These are phyloP conservation scores for Bombyx huttoni DNA, from an alignment of 2,888 invertebrate genomes.

Conservation along the genomic window DNA sequence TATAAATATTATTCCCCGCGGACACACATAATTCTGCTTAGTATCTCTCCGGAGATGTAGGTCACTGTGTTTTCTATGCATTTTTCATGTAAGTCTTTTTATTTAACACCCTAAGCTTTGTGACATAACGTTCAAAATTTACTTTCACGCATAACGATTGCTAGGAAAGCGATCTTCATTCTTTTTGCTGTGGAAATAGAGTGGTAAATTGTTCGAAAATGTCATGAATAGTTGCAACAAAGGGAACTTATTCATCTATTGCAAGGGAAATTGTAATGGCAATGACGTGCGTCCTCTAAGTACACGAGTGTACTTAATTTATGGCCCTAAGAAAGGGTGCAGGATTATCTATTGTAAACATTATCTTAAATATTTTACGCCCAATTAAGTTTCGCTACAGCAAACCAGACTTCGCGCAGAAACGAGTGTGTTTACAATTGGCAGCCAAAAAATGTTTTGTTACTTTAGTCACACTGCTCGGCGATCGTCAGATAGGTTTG, in stretches of 20 bases:
- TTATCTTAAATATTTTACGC: constrained; percentile 61
- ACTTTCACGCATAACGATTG: neutral
- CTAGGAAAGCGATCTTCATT: constrained; percentile 16
- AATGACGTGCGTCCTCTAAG: constrained; percentile 45
- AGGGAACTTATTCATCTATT: constrained; percentile 44
- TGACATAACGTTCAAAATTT: neutral
- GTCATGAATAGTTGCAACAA: constrained; percentile 14
- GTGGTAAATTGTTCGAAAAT: constrained; percentile 2
- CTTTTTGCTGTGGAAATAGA: constrained; percentile 20
- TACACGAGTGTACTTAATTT: constrained; percentile 54
- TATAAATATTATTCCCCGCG: constrained; percentile 65
- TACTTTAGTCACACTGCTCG: too few species aligned
- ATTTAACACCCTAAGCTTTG: neutral
- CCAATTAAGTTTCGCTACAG: constrained; percentile 49
- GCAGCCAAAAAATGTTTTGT: too few species aligned
- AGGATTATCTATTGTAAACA: constrained; percentile 55
- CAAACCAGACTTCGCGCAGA: too few species aligned
- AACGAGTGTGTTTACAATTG: too few species aligned
- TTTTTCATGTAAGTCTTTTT: neutral
- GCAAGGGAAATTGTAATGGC: constrained; percentile 53
- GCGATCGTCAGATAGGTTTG: too few species aligned
- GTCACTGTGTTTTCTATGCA: constrained; percentile 50
- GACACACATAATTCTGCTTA: constrained; percentile 48
- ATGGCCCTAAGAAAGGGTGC: constrained; percentile 52
- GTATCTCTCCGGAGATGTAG: constrained; percentile 65